Percentiles rank a stretch among this genome's conserved stretches.
Conservation (phyloP, 2,797 vertebrate genomes). For the Nannoperca obscura region DNA sequence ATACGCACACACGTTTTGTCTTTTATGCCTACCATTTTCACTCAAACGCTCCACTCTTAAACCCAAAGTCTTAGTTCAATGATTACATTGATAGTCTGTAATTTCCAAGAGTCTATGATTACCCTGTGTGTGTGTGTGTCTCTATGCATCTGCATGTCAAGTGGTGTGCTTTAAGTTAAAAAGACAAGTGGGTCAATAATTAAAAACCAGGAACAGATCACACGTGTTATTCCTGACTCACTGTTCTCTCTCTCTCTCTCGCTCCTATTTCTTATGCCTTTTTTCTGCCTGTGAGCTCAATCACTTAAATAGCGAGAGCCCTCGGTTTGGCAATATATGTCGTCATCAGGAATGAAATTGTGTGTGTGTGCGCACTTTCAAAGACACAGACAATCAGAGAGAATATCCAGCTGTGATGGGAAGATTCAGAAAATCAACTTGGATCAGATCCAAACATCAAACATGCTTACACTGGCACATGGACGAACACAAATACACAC, state of each 20-base stretch:
- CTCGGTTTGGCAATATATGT: slow-evolving; percentile 17
- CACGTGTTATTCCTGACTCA: slow-evolving; percentile 44
- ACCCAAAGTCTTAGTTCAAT: slow-evolving; percentile 49
- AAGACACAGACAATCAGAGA: slow-evolving; percentile 33
- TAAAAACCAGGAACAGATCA: slow-evolving; percentile 50
- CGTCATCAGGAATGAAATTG: slow-evolving; percentile 39
- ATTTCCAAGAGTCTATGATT: slow-evolving; percentile 77
- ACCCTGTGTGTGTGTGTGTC: slow-evolving; percentile 39
- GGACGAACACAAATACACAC: background rate
- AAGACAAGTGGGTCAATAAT: slow-evolving; percentile 59
- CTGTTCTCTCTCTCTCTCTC: slow-evolving; percentile 31
- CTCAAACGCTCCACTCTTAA: slow-evolving; percentile 47
- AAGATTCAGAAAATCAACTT: slow-evolving; percentile 37
- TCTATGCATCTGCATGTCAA: slow-evolving; percentile 44
- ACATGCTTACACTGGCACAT: slow-evolving; percentile 10
- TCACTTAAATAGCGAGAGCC: slow-evolving; percentile 24
- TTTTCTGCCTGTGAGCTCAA: slow-evolving; percentile 28
- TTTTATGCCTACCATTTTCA: slow-evolving; percentile 43
- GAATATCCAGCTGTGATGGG: slow-evolving; percentile 36
- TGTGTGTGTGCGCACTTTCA: slow-evolving; percentile 18
- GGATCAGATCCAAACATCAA: slow-evolving; percentile 38
- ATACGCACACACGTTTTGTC: slow-evolving; percentile 20
- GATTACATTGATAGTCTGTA: slow-evolving; percentile 71
- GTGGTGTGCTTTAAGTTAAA: slow-evolving; percentile 58
- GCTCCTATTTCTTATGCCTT: slow-evolving; percentile 20